Evolutionary conservation across 1,140 invertebrate species (phyloP), one percentile per base, ranked within the genome.

Genomic region (Orchestia grillus): DNA sequence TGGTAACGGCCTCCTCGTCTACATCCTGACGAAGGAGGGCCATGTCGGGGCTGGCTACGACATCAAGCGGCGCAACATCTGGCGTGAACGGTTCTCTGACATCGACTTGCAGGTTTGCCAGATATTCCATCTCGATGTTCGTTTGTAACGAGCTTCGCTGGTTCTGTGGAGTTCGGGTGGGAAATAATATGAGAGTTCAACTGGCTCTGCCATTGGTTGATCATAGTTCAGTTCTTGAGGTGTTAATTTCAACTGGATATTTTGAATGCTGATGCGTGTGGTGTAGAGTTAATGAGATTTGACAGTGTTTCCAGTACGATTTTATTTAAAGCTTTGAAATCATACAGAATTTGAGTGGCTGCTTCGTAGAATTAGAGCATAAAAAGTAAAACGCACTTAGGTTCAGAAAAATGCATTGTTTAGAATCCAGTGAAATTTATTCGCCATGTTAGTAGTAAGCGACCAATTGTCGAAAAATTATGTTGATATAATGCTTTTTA

Each of bases 1-100:
- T 98, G 99, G 99, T 0, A 99, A 99, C 98, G 99, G 99, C 43
- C 97, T 99, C 36, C 97, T 99, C 4, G 99, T 99, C 28, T 98
- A 99, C 97, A 98, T 99, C 96, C 97, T 99, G 23, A 98, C 98
- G 62, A 98, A 98, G 96, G 99, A 99, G 98, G 99, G 99, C 77
- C 98, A 98, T 97, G 97, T 97, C n/a, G 99, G 99, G 91, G 97
- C 98, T 97, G 99, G 99, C 42, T 98, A 99, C 97, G 99, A 99
- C 98, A 97, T 99, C 1, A 98, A 99, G 95, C 98, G 98, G 97
- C 98, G 99, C 96, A 98, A 99, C 97, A 98, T 99, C 96, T 99
- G 99, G 99, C 98, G 98, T 97, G 97, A 98, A 36, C 44, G 92
- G 6, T 94, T 94, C 92, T 94, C 44, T 47, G 97, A 97, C 94